Evolutionary conservation across 2,888 invertebrate genomes (phyloP).

Genomic region (Reticulitermes lucifugus): DNA sequence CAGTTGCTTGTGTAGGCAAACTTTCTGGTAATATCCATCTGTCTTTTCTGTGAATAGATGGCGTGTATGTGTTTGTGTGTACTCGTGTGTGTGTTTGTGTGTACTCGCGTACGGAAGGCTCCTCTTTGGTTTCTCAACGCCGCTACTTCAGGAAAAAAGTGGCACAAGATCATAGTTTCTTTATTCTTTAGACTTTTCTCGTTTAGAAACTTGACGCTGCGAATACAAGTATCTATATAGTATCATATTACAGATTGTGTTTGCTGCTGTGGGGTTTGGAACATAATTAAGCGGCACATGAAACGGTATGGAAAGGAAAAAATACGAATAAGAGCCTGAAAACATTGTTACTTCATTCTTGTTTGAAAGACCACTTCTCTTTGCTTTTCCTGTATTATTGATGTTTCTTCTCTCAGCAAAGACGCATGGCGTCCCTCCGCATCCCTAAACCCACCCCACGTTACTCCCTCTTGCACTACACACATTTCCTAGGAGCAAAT

Average conservation of each 20-base stretch:
- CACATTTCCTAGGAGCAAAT: constrained; percentile 42
- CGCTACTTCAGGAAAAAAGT: neutral
- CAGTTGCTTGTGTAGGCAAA: constrained; percentile 5
- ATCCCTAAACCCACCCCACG: constrained; percentile 4
- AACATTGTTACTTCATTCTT: constrained; percentile 17
- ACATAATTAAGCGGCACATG: no score
- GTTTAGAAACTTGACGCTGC: no score
- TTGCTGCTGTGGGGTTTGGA: no score
- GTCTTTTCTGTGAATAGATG: constrained; percentile 39
- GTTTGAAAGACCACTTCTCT: constrained; percentile 18
- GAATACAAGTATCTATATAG: no score
- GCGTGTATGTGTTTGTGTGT: constrained; percentile 32
- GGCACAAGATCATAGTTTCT: neutral
- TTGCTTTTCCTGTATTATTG: constrained; percentile 47
- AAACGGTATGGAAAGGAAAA: no score
- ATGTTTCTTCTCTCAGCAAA: constrained; percentile 44
- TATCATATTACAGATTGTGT: no score
- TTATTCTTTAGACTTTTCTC: no score
- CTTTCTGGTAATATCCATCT: constrained; percentile 38
- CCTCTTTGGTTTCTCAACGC: constrained; percentile 30
- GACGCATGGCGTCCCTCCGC: constrained; percentile 43
- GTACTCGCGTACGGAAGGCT: constrained; percentile 20
- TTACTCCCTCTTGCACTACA: constrained; percentile 11
- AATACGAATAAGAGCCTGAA: neutral
- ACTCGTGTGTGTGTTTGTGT: constrained; percentile 26